These are phyloP conservation scores for Gambusia yucatana DNA, from an alignment of 2,797 vertebrate genomes.

Conservation along the genomic window DNA sequence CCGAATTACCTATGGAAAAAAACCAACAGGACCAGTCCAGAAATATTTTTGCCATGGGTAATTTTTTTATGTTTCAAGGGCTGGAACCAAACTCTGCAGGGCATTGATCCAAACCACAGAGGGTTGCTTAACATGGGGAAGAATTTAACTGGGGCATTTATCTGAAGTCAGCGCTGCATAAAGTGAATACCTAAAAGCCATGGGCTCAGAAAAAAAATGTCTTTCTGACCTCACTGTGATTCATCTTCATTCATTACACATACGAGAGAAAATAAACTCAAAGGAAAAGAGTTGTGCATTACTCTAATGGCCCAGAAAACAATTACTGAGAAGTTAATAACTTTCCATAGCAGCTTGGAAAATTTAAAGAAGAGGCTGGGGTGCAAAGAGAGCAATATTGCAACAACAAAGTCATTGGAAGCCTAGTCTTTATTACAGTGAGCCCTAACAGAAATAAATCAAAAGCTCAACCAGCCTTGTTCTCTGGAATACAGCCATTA, in stretches of 20 bases:
- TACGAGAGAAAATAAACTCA: slow-evolving; percentile 27
- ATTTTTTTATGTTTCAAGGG: slow-evolving; percentile 59
- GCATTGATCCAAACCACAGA: slow-evolving; percentile 54
- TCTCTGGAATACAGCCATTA: slow-evolving; percentile 50
- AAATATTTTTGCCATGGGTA: slow-evolving; percentile 52
- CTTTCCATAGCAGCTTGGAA: slow-evolving; percentile 22
- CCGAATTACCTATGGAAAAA: slow-evolving; percentile 33
- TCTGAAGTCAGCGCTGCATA: slow-evolving; percentile 29
- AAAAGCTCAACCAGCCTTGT: slow-evolving; percentile 54
- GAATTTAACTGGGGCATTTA: slow-evolving; percentile 44
- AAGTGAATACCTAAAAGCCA: slow-evolving; percentile 53
- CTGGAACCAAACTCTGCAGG: slow-evolving; percentile 33
- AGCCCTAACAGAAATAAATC: slow-evolving; percentile 42
- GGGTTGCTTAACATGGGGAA: slow-evolving; percentile 36
- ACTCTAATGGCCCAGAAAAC: slow-evolving; percentile 44
- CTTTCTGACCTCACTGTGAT: slow-evolving; percentile 30
- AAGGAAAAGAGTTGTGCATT: slow-evolving; percentile 22
- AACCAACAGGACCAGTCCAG: slow-evolving; percentile 32
- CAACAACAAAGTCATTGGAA: slow-evolving; percentile 5
- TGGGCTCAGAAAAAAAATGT: slow-evolving; percentile 8
- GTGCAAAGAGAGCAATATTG: slow-evolving; percentile 13
- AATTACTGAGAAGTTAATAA: slow-evolving; percentile 49
- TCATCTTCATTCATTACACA: slow-evolving; percentile 47
- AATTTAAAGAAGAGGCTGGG: slow-evolving; percentile 21
- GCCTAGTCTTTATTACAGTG: slow-evolving; percentile 21